These are phyloP conservation scores for Geopemphigus sp. DNA, from an alignment of 1,140 invertebrate species.

Conservation along the genomic window DNA sequence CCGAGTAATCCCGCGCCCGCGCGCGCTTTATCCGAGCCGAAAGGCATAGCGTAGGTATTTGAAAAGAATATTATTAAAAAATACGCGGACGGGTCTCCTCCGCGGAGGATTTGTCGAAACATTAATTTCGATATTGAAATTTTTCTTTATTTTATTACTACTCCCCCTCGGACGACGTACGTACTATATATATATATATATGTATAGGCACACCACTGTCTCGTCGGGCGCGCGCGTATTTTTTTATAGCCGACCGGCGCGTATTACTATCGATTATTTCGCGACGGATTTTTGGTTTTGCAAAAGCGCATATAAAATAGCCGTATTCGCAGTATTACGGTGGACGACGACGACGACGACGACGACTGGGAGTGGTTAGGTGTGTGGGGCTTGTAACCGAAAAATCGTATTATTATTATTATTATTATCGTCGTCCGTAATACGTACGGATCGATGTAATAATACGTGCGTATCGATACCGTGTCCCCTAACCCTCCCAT, in stretches of 20 bases:
- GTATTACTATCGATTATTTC: conserved; percentile 9
- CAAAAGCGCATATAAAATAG: no score
- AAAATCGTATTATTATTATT: background rate
- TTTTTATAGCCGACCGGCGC: no score
- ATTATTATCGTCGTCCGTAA: no score
- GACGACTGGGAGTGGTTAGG: no score
- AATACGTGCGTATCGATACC: no score
- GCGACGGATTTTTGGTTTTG: no score
- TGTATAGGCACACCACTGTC: no score
- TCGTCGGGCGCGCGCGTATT: background rate
- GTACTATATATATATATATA: no score
- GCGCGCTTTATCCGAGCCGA: background rate
- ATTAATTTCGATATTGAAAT: conserved; percentile 43
- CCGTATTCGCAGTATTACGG: background rate
- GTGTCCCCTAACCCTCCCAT: no score
- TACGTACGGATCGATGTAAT: background rate
- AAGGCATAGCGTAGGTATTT: background rate
- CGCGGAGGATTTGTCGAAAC: conserved; percentile 20
- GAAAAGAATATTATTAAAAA: conserved; percentile 34
- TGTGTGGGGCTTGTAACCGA: no score
- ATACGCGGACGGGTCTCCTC: background rate
- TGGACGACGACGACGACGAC: no score
- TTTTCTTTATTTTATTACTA: conserved; percentile 36
- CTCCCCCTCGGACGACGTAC: background rate
- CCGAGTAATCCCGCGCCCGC: conserved; percentile 16